A percentile compares a stretch with the other conserved stretches of the same genome.
phyloP scores from a whole-genome alignment of 2,113 vertebrate genomes.

The human (Homo sapiens) region DNA sequence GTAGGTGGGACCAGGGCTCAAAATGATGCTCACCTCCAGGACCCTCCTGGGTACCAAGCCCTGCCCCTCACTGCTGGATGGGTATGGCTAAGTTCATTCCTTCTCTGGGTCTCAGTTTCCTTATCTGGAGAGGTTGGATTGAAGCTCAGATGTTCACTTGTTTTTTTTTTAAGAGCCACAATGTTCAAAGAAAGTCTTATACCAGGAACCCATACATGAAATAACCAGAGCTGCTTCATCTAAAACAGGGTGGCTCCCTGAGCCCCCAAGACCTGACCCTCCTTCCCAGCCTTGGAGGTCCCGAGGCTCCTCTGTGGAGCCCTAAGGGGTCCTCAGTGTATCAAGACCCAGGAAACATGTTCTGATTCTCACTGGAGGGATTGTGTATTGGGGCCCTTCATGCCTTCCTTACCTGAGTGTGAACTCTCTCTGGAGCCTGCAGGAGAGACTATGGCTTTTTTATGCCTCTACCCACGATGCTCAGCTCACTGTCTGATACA shows the following conservation, averaged over 20 bases:
- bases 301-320: neutral
- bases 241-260: neutral
- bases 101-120: neutral
- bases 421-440: neutral
- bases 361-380: neutral
- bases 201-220: neutral
- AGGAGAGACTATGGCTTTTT: neutral
- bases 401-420: neutral
- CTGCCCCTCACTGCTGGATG: neutral
- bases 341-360: neutral
- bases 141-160: neutral
- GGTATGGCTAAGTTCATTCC: neutral
- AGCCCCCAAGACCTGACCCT: neutral
- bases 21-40: accelerated
- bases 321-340: neutral
- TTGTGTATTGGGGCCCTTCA: neutral
- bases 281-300: neutral
- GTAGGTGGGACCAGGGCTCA: neutral
- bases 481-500: neutral
- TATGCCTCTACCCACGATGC: neutral
- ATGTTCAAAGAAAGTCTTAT: neutral
- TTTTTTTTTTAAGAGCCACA: neutral
- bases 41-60: neutral
- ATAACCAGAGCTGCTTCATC: neutral
- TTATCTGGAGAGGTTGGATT: neutral